These are phyloP conservation scores for Eretmocerus hayati DNA, from an alignment of 2,888 invertebrate species.

Conservation along the genomic window DNA sequence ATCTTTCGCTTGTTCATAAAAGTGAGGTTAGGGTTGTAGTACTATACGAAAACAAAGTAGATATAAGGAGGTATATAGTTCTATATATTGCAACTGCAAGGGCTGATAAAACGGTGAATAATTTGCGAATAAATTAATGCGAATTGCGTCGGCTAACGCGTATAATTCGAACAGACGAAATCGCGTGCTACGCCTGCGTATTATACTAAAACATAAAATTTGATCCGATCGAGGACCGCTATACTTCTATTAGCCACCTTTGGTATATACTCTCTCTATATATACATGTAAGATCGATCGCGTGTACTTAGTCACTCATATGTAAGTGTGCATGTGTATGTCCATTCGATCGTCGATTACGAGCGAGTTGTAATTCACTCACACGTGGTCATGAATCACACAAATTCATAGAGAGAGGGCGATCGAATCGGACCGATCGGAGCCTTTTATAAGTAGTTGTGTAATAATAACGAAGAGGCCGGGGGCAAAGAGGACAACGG, in stretches of 20 bases:
- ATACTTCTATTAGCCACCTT: background rate
- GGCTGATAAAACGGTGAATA: constrained; percentile 19
- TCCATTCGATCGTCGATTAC: background rate
- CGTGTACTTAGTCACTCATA: no score
- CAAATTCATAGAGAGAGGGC: constrained; percentile 13
- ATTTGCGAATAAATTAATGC: constrained; percentile 17
- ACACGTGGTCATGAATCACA: constrained; percentile 28
- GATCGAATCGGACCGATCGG: constrained; percentile 16
- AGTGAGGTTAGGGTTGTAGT: no score
- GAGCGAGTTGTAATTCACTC: background rate
- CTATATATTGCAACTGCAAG: no score
- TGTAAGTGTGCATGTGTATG: no score
- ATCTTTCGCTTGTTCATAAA: background rate
- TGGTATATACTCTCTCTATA: constrained; percentile 12
- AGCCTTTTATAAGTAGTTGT: no score
- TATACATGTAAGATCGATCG: no score
- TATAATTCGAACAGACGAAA: constrained; percentile 10
- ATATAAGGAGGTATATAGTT: no score
- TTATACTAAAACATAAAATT: constrained; percentile 6
- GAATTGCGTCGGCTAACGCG: no score
- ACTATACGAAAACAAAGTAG: no score
- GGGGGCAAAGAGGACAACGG: background rate
- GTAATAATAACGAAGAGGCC: no score
- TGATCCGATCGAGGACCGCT: constrained; percentile 20
- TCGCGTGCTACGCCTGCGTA: constrained; percentile 22